Conservation (phyloP, 2,113 vertebrate species). For the Anarhynchus alexandrinus region DNA sequence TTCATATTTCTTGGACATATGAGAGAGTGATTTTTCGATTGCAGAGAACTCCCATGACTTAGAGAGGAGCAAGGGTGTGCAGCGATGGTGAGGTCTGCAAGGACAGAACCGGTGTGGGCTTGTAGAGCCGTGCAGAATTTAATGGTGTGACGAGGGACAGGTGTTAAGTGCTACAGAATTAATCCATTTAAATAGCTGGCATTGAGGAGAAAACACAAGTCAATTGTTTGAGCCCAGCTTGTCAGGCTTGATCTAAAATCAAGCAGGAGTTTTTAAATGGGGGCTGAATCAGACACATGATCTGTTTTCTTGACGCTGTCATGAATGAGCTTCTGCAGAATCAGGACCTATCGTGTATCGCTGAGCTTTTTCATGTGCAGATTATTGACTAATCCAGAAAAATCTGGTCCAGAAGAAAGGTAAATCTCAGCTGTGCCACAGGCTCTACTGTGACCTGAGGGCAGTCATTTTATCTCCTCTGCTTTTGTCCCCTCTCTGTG, state of each 20-base stretch:
- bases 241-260: neutral
- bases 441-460: neutral
- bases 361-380: neutral
- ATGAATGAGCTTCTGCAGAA: neutral
- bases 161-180: neutral
- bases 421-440: neutral
- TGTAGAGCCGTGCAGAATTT: neutral
- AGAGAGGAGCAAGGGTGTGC: neutral
- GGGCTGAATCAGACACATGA: neutral
- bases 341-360: neutral
- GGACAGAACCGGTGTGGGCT: neutral
- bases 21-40: neutral
- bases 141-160: neutral
- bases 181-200: neutral
- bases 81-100: neutral
- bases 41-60: neutral
- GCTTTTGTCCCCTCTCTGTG: constrained; percentile 9
- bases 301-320: neutral
- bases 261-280: neutral
- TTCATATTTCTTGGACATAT: neutral
- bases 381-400: constrained; percentile 11
- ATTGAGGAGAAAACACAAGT: neutral
- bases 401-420: neutral
- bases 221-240: neutral
- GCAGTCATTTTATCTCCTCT: neutral